Base-by-base conservation (phyloP, 2,113 vertebrate genomes). In the Semnopithecus entellus region DNA sequence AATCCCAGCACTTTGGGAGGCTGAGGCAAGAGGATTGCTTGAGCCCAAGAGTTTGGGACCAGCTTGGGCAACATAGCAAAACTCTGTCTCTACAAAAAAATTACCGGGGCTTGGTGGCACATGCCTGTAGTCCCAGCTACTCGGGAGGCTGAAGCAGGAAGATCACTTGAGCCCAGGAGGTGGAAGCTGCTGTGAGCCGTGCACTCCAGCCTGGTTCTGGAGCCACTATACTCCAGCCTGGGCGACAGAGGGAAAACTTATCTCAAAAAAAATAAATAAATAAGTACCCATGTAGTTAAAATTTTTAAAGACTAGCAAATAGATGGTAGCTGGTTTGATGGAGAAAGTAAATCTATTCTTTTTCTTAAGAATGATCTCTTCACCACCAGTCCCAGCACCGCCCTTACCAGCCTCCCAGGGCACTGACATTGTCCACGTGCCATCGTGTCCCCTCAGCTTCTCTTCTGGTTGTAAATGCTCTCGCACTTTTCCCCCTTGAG, bases 401-500 rank as follows among this genome's bases (percentile, higher is more conserved):
- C 16, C 59, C 38, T 13, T 14, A 2, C 81, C n/a, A 17, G 0
- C 68, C 61, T 38, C 72, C 40, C 8, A 25, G 40, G 25, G 64
- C 83, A 14, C 61, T 64, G 12, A 4, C 1, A 16, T 2, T 1
- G 12, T 5, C n/a, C 23, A 0, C 72, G 92, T 93, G 64, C 95
- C 92, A 88, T 6, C 12, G 0, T 32, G 86, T 86, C 75, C 68
- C 32, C 86, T 50, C 4, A 0, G 72, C 35, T 32, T 61, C 66
- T 83, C 22, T 25, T 38, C 86, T 70, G 83, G 38, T 68, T 72
- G 4, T 5, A 45, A 75, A 70, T 10, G 23, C 52, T 68, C 17
- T 43, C 14, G 72, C 20, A 1, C 40, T 23, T 8, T 25, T 25
- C 66, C 72, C 32, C 52, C 32, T 16, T 1, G 32, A 3, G 88